phyloP scores from a whole-genome alignment of 2,888 invertebrate genomes.

The Lissocephala sabroskyi region DNA sequence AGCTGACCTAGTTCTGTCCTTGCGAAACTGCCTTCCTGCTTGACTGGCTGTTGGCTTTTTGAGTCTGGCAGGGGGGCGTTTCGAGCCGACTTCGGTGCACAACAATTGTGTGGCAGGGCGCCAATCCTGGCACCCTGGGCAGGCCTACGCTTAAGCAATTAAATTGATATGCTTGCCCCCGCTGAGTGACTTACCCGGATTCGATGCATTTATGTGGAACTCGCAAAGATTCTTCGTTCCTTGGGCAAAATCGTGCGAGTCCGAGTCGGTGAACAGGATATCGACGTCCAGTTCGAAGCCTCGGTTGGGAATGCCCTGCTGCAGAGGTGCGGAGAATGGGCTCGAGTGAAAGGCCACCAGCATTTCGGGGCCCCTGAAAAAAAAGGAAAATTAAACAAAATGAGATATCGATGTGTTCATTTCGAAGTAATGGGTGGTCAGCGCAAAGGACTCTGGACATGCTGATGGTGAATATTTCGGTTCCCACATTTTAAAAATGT shows the following conservation, averaged over 20 bases:
- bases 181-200: slow-evolving; percentile 73
- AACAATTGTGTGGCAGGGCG: background rate
- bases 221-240: slow-evolving; percentile 76
- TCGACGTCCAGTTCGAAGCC: slow-evolving; percentile 91
- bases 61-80: no score
- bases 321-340: slow-evolving; percentile 85
- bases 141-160: slow-evolving; percentile 1
- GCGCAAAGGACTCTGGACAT: no score
- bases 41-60: no score
- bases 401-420: no score
- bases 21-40: background rate
- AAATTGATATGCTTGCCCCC: slow-evolving; percentile 1
- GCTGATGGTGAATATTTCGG: no score
- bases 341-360: slow-evolving; percentile 91
- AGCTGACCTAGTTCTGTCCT: slow-evolving; percentile 26
- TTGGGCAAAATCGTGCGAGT: slow-evolving; percentile 86
- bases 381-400: background rate
- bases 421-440: no score
- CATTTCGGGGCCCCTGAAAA: slow-evolving; percentile 83
- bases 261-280: slow-evolving; percentile 89
- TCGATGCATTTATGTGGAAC: slow-evolving; percentile 84
- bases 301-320: slow-evolving; percentile 78
- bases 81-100: no score
- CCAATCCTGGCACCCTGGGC: background rate
- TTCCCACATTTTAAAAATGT: no score